A percentile compares a stretch with the other conserved stretches of the same genome.
Conservation (phyloP, 2,113 vertebrate genomes). For the Nipponia nippon region DNA sequence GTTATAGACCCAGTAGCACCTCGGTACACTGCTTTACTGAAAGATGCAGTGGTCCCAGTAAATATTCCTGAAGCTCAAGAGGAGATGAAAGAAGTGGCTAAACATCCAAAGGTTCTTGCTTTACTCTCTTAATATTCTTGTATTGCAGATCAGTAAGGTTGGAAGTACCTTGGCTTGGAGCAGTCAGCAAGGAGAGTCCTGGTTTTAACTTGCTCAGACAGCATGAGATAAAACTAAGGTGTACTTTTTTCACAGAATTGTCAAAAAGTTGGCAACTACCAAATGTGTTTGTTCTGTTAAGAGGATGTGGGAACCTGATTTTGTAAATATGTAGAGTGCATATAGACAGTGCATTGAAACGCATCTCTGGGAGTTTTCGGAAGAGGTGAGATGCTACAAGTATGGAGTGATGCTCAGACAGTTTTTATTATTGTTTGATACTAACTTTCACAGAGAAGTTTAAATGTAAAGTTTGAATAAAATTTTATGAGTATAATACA, state of each 20-base stretch:
- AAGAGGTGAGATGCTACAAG: background rate
- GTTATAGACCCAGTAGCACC: constrained; percentile 96
- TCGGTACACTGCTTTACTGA: constrained; percentile 86
- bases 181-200: background rate
- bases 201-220: background rate
- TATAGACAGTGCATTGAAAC: background rate
- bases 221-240: background rate
- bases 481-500: background rate
- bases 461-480: background rate
- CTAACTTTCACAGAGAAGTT: background rate
- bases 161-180: background rate
- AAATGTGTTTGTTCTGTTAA: background rate
- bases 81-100: constrained; percentile 90
- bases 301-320: background rate
- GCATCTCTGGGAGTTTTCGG: background rate
- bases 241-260: background rate
- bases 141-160: background rate
- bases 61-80: constrained; percentile 83
- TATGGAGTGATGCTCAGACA: background rate
- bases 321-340: background rate
- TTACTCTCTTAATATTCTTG: background rate
- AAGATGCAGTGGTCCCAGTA: constrained; percentile 85
- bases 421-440: background rate
- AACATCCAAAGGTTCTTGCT: constrained; percentile 90
- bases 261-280: background rate